Evolutionary conservation across 2,797 vertebrate species (phyloP).

Genomic region (Rhinoraja longicauda): DNA sequence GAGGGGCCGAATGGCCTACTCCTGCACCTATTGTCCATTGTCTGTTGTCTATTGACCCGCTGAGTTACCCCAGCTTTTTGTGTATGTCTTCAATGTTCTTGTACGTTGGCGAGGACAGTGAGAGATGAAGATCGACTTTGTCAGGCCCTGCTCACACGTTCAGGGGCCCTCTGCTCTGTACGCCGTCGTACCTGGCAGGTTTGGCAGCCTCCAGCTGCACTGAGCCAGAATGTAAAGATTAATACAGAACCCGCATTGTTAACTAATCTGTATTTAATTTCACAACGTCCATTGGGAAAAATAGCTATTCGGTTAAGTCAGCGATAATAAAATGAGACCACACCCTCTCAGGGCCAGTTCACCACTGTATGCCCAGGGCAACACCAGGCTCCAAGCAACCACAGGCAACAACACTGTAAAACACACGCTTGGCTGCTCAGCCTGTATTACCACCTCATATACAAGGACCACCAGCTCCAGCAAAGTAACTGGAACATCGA

Average conservation of each 20-base stretch:
- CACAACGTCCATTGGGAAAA: conserved; percentile 3
- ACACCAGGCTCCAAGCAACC: not conserved
- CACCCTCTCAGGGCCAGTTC: conserved; percentile 10
- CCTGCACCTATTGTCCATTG: too few species aligned
- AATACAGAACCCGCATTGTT: conserved; percentile 3
- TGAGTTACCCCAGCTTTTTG: too few species aligned
- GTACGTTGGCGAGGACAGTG: not conserved
- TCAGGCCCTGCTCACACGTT: too few species aligned
- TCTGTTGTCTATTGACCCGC: too few species aligned
- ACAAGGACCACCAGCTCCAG: not conserved
- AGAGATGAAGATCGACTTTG: not conserved
- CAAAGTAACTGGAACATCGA: not conserved
- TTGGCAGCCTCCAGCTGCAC: not conserved
- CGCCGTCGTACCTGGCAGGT: not conserved
- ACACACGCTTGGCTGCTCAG: not conserved
- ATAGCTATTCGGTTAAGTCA: conserved; percentile 30
- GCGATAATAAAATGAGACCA: conserved; percentile 3
- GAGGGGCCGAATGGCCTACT: too few species aligned
- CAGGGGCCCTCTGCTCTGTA: too few species aligned
- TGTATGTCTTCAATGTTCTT: not conserved
- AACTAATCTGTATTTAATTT: conserved; percentile 11
- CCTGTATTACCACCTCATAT: not conserved
- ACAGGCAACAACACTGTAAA: not conserved
- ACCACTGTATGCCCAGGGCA: not conserved
- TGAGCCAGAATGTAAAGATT: not conserved